phyloP scores from a whole-genome alignment of 2,888 invertebrate genomes.

The Cheilosia impressa region DNA sequence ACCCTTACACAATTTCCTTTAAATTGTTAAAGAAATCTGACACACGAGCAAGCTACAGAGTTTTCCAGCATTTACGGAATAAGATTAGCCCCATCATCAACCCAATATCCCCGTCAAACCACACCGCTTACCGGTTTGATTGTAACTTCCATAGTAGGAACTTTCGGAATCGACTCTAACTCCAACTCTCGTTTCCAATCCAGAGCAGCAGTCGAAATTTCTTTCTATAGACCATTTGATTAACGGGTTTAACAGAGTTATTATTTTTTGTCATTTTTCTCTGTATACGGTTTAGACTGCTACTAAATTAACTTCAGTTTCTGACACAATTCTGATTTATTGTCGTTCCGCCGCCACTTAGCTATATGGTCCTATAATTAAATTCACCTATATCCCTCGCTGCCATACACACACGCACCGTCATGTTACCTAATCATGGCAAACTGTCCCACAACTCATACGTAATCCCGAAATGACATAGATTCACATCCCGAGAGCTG shows the following conservation, averaged over 20 bases:
- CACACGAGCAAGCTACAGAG: too few species aligned
- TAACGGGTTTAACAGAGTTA: slow-evolving; percentile 56
- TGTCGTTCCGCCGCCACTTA: slow-evolving; percentile 64
- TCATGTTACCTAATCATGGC: slow-evolving; percentile 48
- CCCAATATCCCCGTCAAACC: too few species aligned
- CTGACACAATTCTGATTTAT: slow-evolving; percentile 73
- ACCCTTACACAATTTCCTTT: too few species aligned
- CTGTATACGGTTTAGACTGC: slow-evolving; percentile 31
- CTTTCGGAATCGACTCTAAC: background rate
- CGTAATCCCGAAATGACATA: slow-evolving; percentile 68
- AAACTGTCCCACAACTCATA: slow-evolving; percentile 61
- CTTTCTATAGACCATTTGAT: slow-evolving; percentile 59
- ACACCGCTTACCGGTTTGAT: background rate
- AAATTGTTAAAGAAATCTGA: too few species aligned
- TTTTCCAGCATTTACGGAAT: too few species aligned
- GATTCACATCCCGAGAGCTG: slow-evolving; percentile 66
- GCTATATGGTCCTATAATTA: slow-evolving; percentile 64
- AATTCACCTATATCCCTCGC: slow-evolving; percentile 62
- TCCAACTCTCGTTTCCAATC: too few species aligned
- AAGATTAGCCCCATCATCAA: too few species aligned
- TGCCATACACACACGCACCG: slow-evolving; percentile 58
- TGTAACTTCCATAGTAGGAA: background rate
- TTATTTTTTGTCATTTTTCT: slow-evolving; percentile 48
- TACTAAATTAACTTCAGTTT: slow-evolving; percentile 71
- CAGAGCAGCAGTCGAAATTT: slow-evolving; percentile 2